Percentiles rank a stretch among this genome's conserved stretches.
Evolutionary conservation across 1,140 invertebrate genomes (phyloP).

Genomic region (Conopomorpha cramerella): DNA sequence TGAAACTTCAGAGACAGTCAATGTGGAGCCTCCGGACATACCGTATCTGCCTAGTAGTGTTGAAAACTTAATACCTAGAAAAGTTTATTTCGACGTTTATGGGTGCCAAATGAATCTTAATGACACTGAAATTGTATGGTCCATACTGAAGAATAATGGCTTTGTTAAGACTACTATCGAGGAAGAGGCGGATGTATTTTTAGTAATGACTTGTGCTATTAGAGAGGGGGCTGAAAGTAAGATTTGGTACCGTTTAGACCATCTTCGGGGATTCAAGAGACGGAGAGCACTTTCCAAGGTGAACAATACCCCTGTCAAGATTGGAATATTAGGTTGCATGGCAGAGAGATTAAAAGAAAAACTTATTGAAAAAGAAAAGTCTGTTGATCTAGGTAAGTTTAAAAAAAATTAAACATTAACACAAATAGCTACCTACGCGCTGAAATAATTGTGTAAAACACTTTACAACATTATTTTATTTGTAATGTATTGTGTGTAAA

Average conservation of each 20-base stretch:
- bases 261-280: slow-evolving; percentile 71
- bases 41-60: slow-evolving; percentile 29
- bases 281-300: slow-evolving; percentile 50
- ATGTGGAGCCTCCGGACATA: slow-evolving; percentile 26
- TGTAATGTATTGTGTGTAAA: no score
- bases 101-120: slow-evolving; percentile 99
- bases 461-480: slow-evolving; percentile 7
- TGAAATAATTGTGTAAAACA: slow-evolving; percentile 2
- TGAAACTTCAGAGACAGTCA: slow-evolving; percentile 15
- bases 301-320: slow-evolving; percentile 60
- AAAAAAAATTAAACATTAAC: background rate
- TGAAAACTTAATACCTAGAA: slow-evolving; percentile 23
- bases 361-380: slow-evolving; percentile 82
- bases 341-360: slow-evolving; percentile 91
- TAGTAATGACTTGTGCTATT: slow-evolving; percentile 94
- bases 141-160: slow-evolving; percentile 79
- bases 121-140: slow-evolving; percentile 92
- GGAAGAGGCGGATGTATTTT: slow-evolving; percentile 82
- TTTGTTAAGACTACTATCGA: slow-evolving; percentile 71
- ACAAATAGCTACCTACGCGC: background rate
- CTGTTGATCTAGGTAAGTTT: slow-evolving; percentile 75
- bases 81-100: slow-evolving; percentile 88
- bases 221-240: slow-evolving; percentile 92
- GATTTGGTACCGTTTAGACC: slow-evolving; percentile 82
- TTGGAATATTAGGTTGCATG: slow-evolving; percentile 89